Conservation (phyloP, 2,113 vertebrate species). For the Archilochus colubris region DNA sequence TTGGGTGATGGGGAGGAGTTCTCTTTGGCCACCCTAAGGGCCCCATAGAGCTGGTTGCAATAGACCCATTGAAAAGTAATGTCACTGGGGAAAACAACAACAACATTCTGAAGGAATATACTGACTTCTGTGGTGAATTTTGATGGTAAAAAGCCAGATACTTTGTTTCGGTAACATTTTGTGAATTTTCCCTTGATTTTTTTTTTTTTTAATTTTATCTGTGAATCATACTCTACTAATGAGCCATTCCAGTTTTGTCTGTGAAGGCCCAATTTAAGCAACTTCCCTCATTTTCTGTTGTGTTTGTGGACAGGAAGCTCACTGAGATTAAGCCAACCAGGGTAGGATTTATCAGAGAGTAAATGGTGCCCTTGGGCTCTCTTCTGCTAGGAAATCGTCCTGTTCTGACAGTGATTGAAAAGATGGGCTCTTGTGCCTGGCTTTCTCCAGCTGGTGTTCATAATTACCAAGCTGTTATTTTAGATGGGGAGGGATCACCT, state of each 20-base stretch:
- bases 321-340: not conserved
- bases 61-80: not conserved
- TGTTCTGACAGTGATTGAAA: not conserved
- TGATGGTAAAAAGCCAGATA: not conserved
- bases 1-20: not conserved
- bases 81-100: not conserved
- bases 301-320: not conserved
- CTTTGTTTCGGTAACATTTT: not conserved
- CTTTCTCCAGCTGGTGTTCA: slow-evolving; percentile 5
- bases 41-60: not conserved
- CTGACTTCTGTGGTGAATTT: not conserved
- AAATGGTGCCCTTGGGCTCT: not conserved
- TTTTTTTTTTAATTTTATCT: not conserved
- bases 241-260: not conserved
- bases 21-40: not conserved
- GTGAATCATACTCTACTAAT: not conserved
- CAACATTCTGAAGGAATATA: not conserved
- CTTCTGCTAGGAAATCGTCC: not conserved
- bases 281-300: not conserved
- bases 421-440: not conserved
- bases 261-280: not conserved
- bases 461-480: slow-evolving; percentile 22
- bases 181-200: not conserved
- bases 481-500: not conserved
- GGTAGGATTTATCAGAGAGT: not conserved